Evolutionary conservation across 2,797 vertebrate genomes (phyloP), one percentile per base, ranked within the genome.

Genomic region (Crenichthys baileyi): DNA sequence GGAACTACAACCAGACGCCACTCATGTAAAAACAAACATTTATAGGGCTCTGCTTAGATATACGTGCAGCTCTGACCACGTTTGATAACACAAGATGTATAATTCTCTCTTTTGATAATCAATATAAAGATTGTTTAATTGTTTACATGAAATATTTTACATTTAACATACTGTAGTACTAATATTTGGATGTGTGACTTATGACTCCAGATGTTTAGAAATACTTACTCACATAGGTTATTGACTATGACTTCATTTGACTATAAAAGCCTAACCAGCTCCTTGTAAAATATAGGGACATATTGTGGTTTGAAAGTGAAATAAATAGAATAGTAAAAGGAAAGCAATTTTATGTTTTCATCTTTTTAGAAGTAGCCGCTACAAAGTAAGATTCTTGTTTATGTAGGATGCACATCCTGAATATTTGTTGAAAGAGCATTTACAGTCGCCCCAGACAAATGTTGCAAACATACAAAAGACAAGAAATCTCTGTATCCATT

Each of bases 1-100:
- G 22, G 61, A 82, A 72, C 73, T 29, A 80, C 20, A 56, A 70
- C 24, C 61, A 51, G 1, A 74, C 26, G 76, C 48, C 39, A 18
- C 12, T 44, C 61, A 73, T 81, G 53, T 67, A 58, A 89, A 85
- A 68, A 76, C 24, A 74, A 77, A 72, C 0, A 75, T 83, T 72
- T 72, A 65, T 26, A 36, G 36, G 8, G 16, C 18, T 39, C 26
- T 61, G 6, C 15, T 61, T 1, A 31, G 60, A 2, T 61, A 26
- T 15, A 31, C 18, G 16, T 22, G 1, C 2, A 36, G 61, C 16
- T 39, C 61, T 39, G 61, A 20, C 16, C 8, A 39, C 36, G 36
- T 36, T 65, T 9, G 22, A 36, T 20, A 36, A 36, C 7, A 48
- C 11, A 65, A 65, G 3, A 65, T 20, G 0, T 36, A 36, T 9